A percentile compares a stretch with the other conserved stretches of the same genome.
These are phyloP conservation scores for Stenodema calcarata DNA, from an alignment of 2,888 invertebrate genomes.

Conservation along the genomic window DNA sequence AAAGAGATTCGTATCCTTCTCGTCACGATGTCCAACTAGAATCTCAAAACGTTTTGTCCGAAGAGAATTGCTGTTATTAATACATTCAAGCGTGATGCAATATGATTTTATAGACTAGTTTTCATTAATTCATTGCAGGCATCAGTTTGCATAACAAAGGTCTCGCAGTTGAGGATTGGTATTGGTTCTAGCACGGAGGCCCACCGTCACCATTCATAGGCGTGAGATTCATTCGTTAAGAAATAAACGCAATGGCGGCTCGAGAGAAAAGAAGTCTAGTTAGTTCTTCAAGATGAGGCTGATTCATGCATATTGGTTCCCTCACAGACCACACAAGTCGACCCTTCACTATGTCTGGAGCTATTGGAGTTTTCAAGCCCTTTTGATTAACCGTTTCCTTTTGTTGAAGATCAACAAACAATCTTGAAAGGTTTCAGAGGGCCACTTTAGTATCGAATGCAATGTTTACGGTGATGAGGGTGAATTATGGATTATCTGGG, in stretches of 20 bases:
- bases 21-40: too few relatives aligned
- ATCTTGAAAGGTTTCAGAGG: not conserved
- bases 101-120: not conserved
- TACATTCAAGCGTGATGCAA: not conserved
- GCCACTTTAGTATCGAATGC: not conserved
- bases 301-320: not conserved
- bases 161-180: not conserved
- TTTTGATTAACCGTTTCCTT: constrained; percentile 25
- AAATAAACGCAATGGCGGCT: not conserved
- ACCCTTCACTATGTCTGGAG: not conserved
- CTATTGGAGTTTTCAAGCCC: not conserved
- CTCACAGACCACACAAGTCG: not conserved
- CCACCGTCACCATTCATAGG: not conserved
- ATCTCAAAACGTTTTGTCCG: too few relatives aligned
- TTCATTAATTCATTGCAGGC: not conserved
- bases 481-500: constrained; percentile 12
- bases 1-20: too few relatives aligned
- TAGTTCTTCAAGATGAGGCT: not conserved
- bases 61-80: too few relatives aligned
- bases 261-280: not conserved
- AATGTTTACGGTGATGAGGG: not conserved
- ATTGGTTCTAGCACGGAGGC: not conserved
- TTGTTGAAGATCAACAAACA: constrained; percentile 21
- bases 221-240: not conserved
- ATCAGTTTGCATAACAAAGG: not conserved